Conservation (phyloP, 2,888 invertebrate species). For the Coelopa pilipes region DNA sequence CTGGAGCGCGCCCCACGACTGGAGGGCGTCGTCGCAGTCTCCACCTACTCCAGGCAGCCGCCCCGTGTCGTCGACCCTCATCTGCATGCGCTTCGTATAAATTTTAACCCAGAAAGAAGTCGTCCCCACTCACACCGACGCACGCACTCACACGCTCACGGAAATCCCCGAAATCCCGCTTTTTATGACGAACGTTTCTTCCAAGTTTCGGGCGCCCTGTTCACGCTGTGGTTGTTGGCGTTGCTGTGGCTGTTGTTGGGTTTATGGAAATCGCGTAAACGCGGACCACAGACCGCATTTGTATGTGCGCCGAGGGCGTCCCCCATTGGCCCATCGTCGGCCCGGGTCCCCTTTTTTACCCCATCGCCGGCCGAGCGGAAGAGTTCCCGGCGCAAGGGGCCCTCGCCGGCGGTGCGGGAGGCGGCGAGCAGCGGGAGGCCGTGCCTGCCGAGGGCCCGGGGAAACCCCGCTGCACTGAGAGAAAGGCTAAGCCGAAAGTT, state of each 20-base stretch:
- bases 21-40: not conserved
- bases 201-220: not conserved
- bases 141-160: too few relatives aligned
- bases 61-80: conserved; percentile 35
- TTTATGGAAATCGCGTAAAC: conserved; percentile 1
- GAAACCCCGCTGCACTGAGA: not conserved
- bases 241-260: not conserved
- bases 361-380: conserved; percentile 5
- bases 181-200: conserved; percentile 23
- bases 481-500: not conserved
- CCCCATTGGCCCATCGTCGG: conserved; percentile 19
- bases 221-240: not conserved
- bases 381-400: conserved; percentile 14
- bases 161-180: not conserved
- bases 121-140: not conserved
- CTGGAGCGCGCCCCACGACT: not conserved
- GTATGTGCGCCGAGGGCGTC: conserved; percentile 26
- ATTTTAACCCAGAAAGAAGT: conserved; percentile 38
- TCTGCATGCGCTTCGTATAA: conserved; percentile 39
- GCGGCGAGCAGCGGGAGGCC: conserved; percentile 12
- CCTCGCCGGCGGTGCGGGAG: not conserved
- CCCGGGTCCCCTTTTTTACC: conserved; percentile 12
- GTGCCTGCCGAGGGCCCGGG: conserved; percentile 2
- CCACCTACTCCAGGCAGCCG: not conserved
- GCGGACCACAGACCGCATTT: conserved; percentile 20